These are phyloP conservation scores for Pteronotus mesoamericanus DNA, from an alignment of 2,797 vertebrate species.

Conservation along the genomic window DNA sequence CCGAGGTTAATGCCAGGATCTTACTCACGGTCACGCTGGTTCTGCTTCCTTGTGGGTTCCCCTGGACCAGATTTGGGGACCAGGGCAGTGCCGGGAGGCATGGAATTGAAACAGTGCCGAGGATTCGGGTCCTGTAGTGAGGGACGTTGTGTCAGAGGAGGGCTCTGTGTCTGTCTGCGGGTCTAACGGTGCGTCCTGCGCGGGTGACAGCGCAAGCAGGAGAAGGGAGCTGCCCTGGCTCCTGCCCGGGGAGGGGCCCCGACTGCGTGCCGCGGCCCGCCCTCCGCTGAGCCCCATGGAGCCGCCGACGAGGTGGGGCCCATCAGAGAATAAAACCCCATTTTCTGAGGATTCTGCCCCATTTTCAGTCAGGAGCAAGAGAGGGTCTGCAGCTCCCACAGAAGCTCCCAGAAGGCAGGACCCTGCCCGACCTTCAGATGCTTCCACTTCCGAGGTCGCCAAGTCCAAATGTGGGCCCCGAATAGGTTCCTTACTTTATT, in stretches of 20 bases:
- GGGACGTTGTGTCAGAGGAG: background rate
- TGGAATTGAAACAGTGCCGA: background rate
- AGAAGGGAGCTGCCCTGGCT: background rate
- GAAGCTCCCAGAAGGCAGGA: background rate
- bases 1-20: background rate
- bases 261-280: rapidly evolving
- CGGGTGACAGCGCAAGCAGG: background rate
- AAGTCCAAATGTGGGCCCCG: background rate
- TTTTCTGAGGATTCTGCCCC: background rate
- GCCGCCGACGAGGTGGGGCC: background rate
- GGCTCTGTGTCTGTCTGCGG: background rate
- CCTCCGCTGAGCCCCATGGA: background rate
- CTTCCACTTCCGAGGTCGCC: background rate
- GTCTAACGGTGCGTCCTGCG: background rate
- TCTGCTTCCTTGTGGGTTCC: background rate
- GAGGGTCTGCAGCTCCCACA: background rate
- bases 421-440: background rate
- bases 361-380: background rate
- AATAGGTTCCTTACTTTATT: background rate
- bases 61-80: background rate
- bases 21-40: background rate
- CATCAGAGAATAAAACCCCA: background rate
- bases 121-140: background rate
- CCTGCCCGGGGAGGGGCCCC: background rate
- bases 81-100: background rate